A percentile compares a stretch with the other conserved stretches of the same genome.
Evolutionary conservation across 2,888 invertebrate species (phyloP).

Genomic region (Microplitis deprimator): DNA sequence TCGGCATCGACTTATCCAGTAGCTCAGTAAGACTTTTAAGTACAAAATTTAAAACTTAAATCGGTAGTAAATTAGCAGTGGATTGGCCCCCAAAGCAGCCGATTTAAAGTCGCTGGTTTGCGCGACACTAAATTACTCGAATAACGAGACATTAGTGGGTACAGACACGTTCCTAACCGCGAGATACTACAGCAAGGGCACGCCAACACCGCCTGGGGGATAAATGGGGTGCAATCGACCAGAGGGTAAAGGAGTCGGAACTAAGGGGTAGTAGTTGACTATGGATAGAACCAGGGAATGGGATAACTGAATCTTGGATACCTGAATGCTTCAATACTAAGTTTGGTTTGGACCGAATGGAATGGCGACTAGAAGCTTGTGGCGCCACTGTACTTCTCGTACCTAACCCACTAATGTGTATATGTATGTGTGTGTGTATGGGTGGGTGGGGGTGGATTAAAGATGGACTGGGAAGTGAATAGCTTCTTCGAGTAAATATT

Average conservation of each 20-base stretch:
- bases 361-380: neutral
- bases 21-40: neutral
- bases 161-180: constrained; percentile 55
- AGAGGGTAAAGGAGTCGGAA: too few relatives aligned
- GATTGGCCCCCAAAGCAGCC: constrained; percentile 57
- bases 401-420: neutral
- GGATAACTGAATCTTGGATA: constrained; percentile 17
- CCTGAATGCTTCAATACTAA: too few relatives aligned
- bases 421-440: neutral
- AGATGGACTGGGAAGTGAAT: too few relatives aligned
- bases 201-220: neutral
- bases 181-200: constrained; percentile 45
- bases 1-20: too few relatives aligned
- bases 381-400: neutral
- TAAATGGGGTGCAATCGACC: neutral
- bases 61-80: constrained; percentile 52
- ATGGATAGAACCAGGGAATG: neutral
- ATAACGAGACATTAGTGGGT: constrained; percentile 59
- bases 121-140: constrained; percentile 55
- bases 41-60: constrained; percentile 32
- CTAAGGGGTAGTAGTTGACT: too few relatives aligned
- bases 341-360: neutral
- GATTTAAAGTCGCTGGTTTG: constrained; percentile 55
- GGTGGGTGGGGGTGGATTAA: too few relatives aligned
- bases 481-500: too few relatives aligned